Percentiles rank a stretch among this genome's conserved stretches.
Evolutionary conservation across 2,797 vertebrate species (phyloP).

Genomic region (Galagoides demidoff): DNA sequence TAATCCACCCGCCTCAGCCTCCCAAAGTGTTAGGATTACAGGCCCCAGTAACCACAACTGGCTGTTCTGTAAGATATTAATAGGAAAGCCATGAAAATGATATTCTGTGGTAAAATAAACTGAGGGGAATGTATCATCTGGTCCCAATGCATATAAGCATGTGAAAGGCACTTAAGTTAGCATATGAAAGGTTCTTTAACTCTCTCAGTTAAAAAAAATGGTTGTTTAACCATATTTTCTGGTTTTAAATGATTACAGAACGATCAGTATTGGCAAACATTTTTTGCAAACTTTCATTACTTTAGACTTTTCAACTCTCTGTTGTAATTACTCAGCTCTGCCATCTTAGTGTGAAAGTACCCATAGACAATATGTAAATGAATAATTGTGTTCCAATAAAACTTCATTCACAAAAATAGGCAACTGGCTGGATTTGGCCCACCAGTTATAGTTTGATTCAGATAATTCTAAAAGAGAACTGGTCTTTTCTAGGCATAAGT

Average conservation of each 20-base stretch:
- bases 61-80: not conserved
- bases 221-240: not conserved
- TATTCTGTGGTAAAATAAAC: conserved; percentile 14
- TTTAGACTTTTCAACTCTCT: not conserved
- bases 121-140: not conserved
- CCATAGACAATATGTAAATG: not conserved
- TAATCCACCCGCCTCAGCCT: too few relatives aligned
- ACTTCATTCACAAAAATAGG: conserved; percentile 15
- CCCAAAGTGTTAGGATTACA: too few relatives aligned
- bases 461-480: conserved; percentile 23
- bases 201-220: not conserved
- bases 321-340: conserved; percentile 15
- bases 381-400: conserved; percentile 20
- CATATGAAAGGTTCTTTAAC: not conserved
- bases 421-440: conserved; percentile 6
- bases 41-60: too few relatives aligned
- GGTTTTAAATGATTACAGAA: conserved; percentile 17
- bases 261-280: not conserved
- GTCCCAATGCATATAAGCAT: not conserved
- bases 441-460: not conserved
- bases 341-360: not conserved
- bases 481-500: not conserved
- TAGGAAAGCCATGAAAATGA: conserved; percentile 10
- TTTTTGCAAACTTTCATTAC: conserved; percentile 42
- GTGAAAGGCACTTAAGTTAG: not conserved